phyloP scores from a whole-genome alignment of 2,888 invertebrate genomes.

The Lapara coniferarum region DNA sequence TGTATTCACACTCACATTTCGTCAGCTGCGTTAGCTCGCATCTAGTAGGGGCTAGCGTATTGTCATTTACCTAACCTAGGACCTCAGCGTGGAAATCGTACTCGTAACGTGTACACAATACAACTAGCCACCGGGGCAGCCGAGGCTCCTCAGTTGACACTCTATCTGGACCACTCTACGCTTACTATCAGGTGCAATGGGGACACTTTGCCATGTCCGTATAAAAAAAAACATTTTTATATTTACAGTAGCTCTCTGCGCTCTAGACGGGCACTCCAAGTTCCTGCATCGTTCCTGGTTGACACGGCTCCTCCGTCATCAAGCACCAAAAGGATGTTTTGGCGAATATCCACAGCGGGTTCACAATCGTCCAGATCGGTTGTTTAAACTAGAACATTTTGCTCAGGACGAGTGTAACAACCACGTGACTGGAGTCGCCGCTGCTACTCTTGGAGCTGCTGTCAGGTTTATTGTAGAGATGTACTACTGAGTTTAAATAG shows the following conservation, averaged over 20 bases:
- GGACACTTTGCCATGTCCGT: too few species aligned
- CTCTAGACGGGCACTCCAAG: conserved; percentile 50
- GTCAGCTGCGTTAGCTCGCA: too few species aligned
- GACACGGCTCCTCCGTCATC: conserved; percentile 39
- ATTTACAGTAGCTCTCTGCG: conserved; percentile 54
- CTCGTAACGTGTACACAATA: too few species aligned
- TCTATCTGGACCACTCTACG: too few species aligned
- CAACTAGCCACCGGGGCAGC: too few species aligned
- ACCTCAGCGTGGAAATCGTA: too few species aligned
- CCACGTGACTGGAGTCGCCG: conserved; percentile 52
- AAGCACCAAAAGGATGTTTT: conserved; percentile 57
- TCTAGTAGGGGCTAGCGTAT: too few species aligned
- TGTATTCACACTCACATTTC: too few species aligned
- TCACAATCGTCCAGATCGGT: neutral
- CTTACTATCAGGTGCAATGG: too few species aligned
- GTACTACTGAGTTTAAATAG: conserved; percentile 30
- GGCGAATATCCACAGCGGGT: neutral
- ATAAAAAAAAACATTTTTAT: neutral
- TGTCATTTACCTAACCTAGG: too few species aligned
- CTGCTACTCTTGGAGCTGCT: conserved; percentile 40
- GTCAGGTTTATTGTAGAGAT: conserved; percentile 50
- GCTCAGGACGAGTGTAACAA: conserved; percentile 41
- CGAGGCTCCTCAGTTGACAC: too few species aligned
- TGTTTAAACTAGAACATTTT: neutral
- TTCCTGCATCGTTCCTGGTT: conserved; percentile 55